Evolutionary conservation across 23 tunicate species (phyloP), one percentile per base, ranked within the genome.

Genomic region (Halocynthia aurantium): DNA sequence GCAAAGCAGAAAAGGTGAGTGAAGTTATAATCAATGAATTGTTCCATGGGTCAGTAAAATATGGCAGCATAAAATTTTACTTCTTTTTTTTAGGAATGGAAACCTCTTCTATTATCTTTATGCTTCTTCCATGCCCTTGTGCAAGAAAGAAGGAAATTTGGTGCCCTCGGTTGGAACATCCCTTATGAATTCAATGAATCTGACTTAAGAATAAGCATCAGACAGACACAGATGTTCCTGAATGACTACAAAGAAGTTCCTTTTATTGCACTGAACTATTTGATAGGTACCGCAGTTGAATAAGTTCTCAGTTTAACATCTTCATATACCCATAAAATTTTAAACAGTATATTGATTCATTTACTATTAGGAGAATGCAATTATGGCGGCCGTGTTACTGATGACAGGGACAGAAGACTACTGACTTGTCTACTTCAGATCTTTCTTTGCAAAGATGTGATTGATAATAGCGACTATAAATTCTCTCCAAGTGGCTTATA

Each of bases 61-160:
- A 60, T 18, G 63, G 15, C 17, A 13, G 17, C 63, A 58, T 58
- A 58, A 58, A 58, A n/a, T 58, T 58, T 58, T 5, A 58, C 15
- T 13, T 13, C 15, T 13, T 58, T 53, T 15, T n/a, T 82, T 10
- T 73, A 89, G 96, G 82, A 73, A 10, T 89, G 88, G 88, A 89
- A 89, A 52, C 74, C 76, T 52, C 87, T 89, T 57, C 82, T 89
- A 51, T 84, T 89, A 22, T 84, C 96, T 10, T 82, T 89, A 58
- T 89, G 96, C 67, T 89, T 89, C 73, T 89, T 89, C 79, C 96
- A 89, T 55, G 96, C 96, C 20, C 83, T 89, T 9, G 88, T 89
- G 12, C 96, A 89, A 84, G 96, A 89, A 66, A 62, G 96, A 52
- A 75, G 88, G 40, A 89, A 75, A 50, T 89, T 89, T 80, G 96